Percentiles rank a stretch among this genome's conserved stretches.
Evolutionary conservation across 2,113 vertebrate species (phyloP).

Genomic region (Aegithalos caudatus): DNA sequence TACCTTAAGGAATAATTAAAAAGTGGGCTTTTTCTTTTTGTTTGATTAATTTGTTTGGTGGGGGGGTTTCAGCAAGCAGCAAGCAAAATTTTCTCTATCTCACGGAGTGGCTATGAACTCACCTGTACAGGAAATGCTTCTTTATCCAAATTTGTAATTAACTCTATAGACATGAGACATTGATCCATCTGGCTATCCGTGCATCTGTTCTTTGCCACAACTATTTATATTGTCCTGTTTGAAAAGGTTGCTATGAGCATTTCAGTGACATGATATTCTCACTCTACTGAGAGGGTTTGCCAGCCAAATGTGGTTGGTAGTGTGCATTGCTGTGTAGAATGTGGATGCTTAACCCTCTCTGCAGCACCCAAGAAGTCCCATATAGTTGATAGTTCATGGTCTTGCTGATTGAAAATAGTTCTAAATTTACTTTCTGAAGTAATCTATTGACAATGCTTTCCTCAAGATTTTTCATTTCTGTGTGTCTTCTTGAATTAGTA

Average conservation of each 20-base stretch:
- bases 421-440: not conserved
- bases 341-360: not conserved
- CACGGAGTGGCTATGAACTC: not conserved
- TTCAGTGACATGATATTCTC: too few species aligned
- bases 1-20: not conserved
- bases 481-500: not conserved
- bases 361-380: not conserved
- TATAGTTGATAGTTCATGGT: not conserved
- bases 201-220: not conserved
- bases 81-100: not conserved
- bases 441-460: not conserved
- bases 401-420: not conserved
- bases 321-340: not conserved
- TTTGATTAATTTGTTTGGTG: not conserved
- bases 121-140: not conserved
- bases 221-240: not conserved
- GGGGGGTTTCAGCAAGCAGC: not conserved
- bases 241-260: not conserved
- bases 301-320: not conserved
- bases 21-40: accelerated
- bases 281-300: not conserved
- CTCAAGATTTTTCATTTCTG: not conserved
- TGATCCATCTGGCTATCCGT: not conserved
- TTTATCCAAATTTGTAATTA: not conserved
- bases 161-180: not conserved